Evolutionary conservation across 2,113 vertebrate genomes (phyloP), one percentile per base, ranked within the genome.

Genomic region (Oenanthe oenanthe): DNA sequence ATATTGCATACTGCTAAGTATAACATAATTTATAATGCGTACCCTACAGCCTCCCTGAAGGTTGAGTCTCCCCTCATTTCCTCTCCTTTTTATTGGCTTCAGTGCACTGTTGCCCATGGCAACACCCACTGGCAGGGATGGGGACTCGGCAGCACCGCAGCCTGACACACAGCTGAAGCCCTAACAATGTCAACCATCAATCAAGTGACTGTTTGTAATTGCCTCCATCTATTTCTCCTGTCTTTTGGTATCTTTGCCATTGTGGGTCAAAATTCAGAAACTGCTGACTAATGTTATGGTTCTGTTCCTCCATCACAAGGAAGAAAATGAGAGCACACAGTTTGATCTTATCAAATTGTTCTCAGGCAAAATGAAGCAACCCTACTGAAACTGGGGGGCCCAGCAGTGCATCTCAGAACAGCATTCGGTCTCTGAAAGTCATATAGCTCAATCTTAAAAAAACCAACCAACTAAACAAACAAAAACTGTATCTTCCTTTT

Each of bases 151-250:
- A 96, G 67, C 94, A 92, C 97, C 17, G 62, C 97, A 97, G 85
- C 92, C 96, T 98, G 98, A 97, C 97, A 93, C 94, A 94, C 95
- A 96, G 96, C 85, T 95, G 97, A 97, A 96, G 95, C 95, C 95
- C 96, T 97, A 97, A 98, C 98, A 98, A 97, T 98, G 98, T 98
- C 98, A 98, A 97, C 98, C 97, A 98, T 98, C 98, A 95, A 98
- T 98, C 98, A 98, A 97, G 38, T 61, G 82, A 95, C 97, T 97
- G 93, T 94, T 98, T 97, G 95, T 98, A 98, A 98, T 98, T 98
- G 97, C 98, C 97, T 97, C 97, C 97, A 98, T 98, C 97, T 98
- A 98, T 98, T 98, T 98, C 91, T 96, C 96, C 96, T 98, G 98
- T 98, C 98, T 97, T 67, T 21, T 13, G 60, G 91, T 98, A 97